phyloP scores from a whole-genome alignment of 2,888 invertebrate species.

The Stenichneumon culpator region DNA sequence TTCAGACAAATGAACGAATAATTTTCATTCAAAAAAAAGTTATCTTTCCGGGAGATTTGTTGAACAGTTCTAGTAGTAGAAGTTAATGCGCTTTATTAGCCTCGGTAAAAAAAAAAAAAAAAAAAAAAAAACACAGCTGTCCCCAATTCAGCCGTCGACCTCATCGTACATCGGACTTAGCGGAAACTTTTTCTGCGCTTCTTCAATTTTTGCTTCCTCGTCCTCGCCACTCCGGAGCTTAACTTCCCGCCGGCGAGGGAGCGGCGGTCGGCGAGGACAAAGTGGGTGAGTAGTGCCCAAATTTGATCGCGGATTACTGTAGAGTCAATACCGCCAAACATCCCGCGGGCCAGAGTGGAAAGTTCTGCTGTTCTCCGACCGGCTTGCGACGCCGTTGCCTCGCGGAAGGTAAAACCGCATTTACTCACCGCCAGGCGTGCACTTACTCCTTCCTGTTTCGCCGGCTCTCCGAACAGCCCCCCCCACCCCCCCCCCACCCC shows the following conservation, averaged over 20 bases:
- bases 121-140: no score
- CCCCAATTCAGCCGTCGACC: background rate
- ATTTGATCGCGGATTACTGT: slow-evolving; percentile 70
- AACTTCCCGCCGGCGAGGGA: slow-evolving; percentile 3
- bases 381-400: slow-evolving; percentile 24
- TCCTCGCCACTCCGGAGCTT: slow-evolving; percentile 6
- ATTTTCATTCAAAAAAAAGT: no score
- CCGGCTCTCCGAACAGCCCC: slow-evolving; percentile 1
- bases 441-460: slow-evolving; percentile 58
- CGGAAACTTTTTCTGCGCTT: background rate
- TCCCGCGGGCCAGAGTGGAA: slow-evolving; percentile 58
- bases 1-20: no score
- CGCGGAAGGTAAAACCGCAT: slow-evolving; percentile 58
- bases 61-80: no score
- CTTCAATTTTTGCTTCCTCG: background rate
- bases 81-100: no score
- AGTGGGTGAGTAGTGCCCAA: slow-evolving; percentile 39
- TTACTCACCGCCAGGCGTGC: slow-evolving; percentile 60
- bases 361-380: slow-evolving; percentile 46
- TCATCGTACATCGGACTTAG: background rate
- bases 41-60: no score
- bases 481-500: no score
- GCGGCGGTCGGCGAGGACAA: background rate
- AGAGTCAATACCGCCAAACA: slow-evolving; percentile 63
- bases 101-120: no score